These are phyloP conservation scores for Nomada fucata DNA, from an alignment of 2,888 invertebrate genomes.

Conservation along the genomic window DNA sequence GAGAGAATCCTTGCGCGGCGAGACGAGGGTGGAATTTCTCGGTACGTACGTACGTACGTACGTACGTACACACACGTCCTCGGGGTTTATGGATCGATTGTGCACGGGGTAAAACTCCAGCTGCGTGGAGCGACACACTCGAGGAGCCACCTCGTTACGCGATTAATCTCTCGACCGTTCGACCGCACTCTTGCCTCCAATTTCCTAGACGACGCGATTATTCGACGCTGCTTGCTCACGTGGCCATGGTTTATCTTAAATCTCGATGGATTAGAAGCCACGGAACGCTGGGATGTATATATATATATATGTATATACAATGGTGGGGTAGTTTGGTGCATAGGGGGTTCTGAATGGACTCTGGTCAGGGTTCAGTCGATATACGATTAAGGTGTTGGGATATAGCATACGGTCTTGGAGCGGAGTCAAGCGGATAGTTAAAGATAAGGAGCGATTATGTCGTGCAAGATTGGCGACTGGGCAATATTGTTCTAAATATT, in stretches of 20 bases:
- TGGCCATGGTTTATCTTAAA: neutral
- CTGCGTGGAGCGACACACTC: neutral
- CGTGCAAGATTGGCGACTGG: neutral
- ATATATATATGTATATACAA: too few relatives aligned
- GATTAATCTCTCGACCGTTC: conserved; percentile 15
- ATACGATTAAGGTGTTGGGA: too few relatives aligned
- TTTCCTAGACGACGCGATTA: conserved; percentile 5
- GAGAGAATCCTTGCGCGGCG: conserved; percentile 24
- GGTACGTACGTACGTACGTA: too few relatives aligned
- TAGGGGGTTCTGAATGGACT: too few relatives aligned
- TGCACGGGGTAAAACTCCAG: conserved; percentile 21
- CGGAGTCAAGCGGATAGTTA: too few relatives aligned
- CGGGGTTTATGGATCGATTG: conserved; percentile 28
- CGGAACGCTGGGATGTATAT: too few relatives aligned
- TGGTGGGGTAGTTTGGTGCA: too few relatives aligned
- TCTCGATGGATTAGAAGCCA: too few relatives aligned
- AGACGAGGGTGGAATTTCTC: conserved; percentile 9
- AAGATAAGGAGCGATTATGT: too few relatives aligned
- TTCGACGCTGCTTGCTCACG: conserved; percentile 3
- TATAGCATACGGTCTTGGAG: too few relatives aligned
- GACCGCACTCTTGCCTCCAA: neutral
- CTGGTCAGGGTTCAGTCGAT: too few relatives aligned
- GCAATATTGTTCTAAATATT: neutral
- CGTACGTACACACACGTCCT: neutral
- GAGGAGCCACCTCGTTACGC: neutral